A percentile compares a stretch with the other conserved stretches of the same genome.
Conservation (phyloP, 1,140 invertebrate species). For the Protaetia brevitarsis region DNA sequence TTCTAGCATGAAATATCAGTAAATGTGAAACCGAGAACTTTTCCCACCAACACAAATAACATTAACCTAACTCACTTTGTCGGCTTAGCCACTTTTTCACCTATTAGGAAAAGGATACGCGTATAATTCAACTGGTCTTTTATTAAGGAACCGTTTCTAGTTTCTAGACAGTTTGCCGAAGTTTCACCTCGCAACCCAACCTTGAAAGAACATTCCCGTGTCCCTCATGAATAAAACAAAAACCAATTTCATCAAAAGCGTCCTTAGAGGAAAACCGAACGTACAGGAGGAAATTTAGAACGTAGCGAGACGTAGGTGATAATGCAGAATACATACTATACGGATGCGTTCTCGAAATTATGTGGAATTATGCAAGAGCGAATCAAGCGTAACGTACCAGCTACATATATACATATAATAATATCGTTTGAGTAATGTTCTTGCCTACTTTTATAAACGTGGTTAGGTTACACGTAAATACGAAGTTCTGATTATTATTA, state of each 20-base stretch:
- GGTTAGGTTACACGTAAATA: no score
- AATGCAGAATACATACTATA: background rate
- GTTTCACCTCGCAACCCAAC: background rate
- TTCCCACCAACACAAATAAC: no score
- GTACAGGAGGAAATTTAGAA: background rate
- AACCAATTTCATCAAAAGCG: constrained; percentile 3
- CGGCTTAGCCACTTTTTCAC: background rate
- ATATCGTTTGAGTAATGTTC: no score
- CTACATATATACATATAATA: no score
- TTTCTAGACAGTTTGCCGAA: background rate
- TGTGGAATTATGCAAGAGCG: no score
- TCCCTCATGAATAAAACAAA: background rate
- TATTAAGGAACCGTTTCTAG: background rate
- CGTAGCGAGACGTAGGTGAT: background rate
- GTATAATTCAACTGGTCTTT: background rate
- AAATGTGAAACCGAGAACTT: no score
- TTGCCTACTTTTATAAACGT: no score
- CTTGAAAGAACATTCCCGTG: background rate
- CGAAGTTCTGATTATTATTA: no score
- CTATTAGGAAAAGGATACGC: background rate
- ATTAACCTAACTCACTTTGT: background rate
- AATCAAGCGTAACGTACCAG: no score
- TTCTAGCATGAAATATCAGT: no score
- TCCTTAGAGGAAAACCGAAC: background rate
- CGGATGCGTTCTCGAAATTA: no score